Conservation (phyloP, 2,888 invertebrate species). For the Drosophila ochracea region DNA sequence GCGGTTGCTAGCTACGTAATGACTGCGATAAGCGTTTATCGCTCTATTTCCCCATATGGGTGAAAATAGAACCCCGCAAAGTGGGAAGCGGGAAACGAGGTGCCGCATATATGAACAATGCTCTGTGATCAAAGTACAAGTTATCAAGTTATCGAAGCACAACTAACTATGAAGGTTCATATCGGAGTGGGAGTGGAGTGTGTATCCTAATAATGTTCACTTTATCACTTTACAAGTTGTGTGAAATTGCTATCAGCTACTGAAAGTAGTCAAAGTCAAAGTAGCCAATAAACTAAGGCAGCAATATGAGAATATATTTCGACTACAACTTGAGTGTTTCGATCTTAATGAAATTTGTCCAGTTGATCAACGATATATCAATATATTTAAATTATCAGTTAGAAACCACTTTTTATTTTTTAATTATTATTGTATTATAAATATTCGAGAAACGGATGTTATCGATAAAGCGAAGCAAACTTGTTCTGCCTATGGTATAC, state of each 20-base stretch:
- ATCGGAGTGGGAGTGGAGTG: background rate
- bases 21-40: constrained; percentile 50
- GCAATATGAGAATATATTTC: background rate
- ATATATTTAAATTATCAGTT: background rate
- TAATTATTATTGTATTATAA: too few species aligned
- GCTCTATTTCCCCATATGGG: constrained; percentile 21
- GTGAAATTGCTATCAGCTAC: background rate
- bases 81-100: background rate
- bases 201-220: background rate
- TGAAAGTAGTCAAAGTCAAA: too few species aligned
- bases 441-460: background rate
- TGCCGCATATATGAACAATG: background rate
- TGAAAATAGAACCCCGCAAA: constrained; percentile 5
- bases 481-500: background rate
- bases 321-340: background rate
- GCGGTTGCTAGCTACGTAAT: constrained; percentile 58
- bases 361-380: background rate
- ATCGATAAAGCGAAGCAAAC: background rate
- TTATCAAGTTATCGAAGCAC: background rate
- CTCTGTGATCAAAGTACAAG: constrained; percentile 31
- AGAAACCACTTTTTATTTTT: background rate
- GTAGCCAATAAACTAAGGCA: too few species aligned
- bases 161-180: background rate
- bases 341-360: background rate
- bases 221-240: background rate